Conservation (phyloP, 2,113 vertebrate genomes). For the Stictonetta naevosa region DNA sequence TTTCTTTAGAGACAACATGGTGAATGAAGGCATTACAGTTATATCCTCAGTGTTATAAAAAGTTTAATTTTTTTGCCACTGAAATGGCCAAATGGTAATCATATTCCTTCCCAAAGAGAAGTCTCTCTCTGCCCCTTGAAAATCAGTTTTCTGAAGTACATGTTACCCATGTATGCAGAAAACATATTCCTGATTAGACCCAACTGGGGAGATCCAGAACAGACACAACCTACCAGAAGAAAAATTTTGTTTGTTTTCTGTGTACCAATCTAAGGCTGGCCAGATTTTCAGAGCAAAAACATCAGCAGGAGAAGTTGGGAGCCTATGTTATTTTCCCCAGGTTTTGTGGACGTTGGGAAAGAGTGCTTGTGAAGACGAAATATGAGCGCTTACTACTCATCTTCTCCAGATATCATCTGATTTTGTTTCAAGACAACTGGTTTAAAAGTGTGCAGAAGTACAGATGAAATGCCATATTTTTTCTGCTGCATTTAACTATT, state of each 20-base stretch:
- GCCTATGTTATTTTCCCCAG: background rate
- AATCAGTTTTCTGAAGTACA: background rate
- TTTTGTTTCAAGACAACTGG: background rate
- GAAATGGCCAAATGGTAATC: background rate
- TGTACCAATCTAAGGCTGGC: background rate
- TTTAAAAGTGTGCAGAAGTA: background rate
- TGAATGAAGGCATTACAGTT: background rate
- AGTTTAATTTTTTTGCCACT: background rate
- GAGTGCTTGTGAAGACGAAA: fast-evolving
- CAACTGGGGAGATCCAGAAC: background rate
- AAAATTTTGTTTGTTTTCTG: background rate
- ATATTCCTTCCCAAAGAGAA: background rate
- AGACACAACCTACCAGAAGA: background rate
- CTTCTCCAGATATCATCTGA: background rate
- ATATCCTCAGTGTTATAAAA: background rate
- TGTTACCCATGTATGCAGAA: background rate
- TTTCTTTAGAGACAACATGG: background rate
- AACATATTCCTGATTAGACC: background rate
- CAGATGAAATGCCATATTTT: background rate
- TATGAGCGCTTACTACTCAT: background rate
- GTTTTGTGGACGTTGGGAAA: background rate
- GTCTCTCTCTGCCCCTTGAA: background rate
- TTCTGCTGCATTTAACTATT: background rate
- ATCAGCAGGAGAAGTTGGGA: background rate
- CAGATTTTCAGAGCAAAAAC: background rate